A percentile compares a stretch with the other conserved stretches of the same genome.
phyloP scores from a whole-genome alignment of 2,888 invertebrate species.

The Nomada hirtipes region DNA sequence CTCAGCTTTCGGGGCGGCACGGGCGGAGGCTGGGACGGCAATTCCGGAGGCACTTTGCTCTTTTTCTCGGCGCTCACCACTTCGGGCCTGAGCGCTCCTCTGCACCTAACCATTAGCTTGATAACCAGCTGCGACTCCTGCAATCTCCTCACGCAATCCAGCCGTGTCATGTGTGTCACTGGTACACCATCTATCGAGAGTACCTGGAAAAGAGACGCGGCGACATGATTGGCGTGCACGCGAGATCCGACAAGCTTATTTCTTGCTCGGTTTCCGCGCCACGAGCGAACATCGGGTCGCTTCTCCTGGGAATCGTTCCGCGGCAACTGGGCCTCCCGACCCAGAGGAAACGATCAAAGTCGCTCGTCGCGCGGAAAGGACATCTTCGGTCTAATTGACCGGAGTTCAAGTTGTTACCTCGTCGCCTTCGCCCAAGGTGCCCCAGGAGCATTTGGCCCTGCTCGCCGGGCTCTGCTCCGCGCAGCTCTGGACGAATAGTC shows the following conservation, averaged over 20 bases:
- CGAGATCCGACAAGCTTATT: slow-evolving; percentile 4
- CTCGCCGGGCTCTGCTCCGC: slow-evolving; percentile 95
- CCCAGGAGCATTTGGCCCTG: slow-evolving; percentile 93
- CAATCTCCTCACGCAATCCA: slow-evolving; percentile 93
- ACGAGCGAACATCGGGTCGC: slow-evolving; percentile 28
- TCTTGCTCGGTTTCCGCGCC: slow-evolving; percentile 29
- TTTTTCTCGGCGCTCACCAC: slow-evolving; percentile 84
- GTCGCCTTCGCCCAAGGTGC: slow-evolving; percentile 93
- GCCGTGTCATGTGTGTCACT: slow-evolving; percentile 92
- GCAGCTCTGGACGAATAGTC: slow-evolving; percentile 95
- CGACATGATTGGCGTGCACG: neutral
- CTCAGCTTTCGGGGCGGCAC: slow-evolving; percentile 89
- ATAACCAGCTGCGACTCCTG: slow-evolving; percentile 95
- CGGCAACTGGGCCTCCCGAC: slow-evolving; percentile 43
- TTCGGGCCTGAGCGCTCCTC: slow-evolving; percentile 83
- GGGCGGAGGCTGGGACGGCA: slow-evolving; percentile 90
- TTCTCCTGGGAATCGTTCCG: slow-evolving; percentile 50
- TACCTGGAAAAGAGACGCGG: slow-evolving; percentile 84
- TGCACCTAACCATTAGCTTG: slow-evolving; percentile 89
- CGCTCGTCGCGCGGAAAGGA: neutral
- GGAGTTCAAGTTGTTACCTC: slow-evolving; percentile 84
- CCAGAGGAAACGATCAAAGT: slow-evolving; percentile 38
- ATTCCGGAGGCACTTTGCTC: slow-evolving; percentile 83
- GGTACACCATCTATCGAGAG: slow-evolving; percentile 93
- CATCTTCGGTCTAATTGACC: neutral